Evolutionary conservation across 2,113 vertebrate genomes (phyloP), one percentile per base, ranked within the genome.

Genomic region (Sinocyclocheilus anshuiensis): DNA sequence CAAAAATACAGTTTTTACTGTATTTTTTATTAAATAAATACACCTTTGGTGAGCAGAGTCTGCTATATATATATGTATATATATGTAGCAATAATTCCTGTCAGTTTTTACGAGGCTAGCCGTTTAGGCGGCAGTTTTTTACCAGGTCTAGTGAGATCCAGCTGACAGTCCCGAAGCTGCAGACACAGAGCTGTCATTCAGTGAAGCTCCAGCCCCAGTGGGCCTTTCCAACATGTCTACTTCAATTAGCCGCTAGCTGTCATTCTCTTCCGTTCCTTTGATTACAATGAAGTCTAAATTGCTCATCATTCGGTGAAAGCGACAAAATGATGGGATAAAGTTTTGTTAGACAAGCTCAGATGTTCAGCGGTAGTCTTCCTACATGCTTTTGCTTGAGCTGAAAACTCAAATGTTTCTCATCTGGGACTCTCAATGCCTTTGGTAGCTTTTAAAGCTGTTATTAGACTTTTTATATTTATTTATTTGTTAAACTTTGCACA

Each of bases 191-290:
- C 57, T 77, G 71, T 65, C 42, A 77, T 29, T 20, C 36, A 33
- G 33, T 81, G 26, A 72, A 76, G 22, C 42, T 16, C 12, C 63
- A 24, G 24, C 53, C 79, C 20, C 76, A 26, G 76, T 12, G n/a
- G 53, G 33, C 4, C 55, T 57, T 16, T 81, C 55, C 59, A 33
- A 16, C 78, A 86, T 71, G 2, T 53, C 26, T 42, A 29, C 33
- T 29, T 63, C 67, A 81, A 86, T 86, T 86, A 86, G 71, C 53
- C 78, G 4, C 36, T 59, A 4, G 24, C 39, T 74, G 55, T 76
- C 57, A 36, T 69, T 75, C 59, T 65, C 72, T 22, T 24, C 39
- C 36, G 8, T 13, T 71, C 9, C 15, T 36, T 33, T 76, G 78
- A 86, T 61, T 81, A 50, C 26, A 2, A 3, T 12, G 45, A 48